A percentile compares a stretch with the other conserved stretches of the same genome.
These are phyloP conservation scores for Drosophila merina DNA, from an alignment of 2,888 invertebrate genomes.

Conservation along the genomic window DNA sequence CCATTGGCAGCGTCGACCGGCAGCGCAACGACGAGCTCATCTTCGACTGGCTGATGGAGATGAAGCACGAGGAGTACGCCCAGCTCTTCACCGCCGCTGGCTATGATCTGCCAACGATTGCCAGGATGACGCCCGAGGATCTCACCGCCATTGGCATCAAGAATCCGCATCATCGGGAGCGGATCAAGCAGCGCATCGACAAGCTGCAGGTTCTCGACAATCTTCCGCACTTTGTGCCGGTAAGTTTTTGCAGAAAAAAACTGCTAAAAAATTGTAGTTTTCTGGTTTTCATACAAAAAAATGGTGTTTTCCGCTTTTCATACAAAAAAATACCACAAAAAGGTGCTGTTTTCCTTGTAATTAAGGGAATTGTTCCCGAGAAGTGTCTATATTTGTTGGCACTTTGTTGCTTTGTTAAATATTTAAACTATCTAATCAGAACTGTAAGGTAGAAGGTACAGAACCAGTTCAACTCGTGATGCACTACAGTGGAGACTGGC, in stretches of 20 bases:
- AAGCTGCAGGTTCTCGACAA: constrained; percentile 97
- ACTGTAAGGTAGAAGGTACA: too few species aligned
- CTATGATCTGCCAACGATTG: constrained; percentile 98
- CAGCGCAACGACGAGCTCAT: constrained; percentile 95
- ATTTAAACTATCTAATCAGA: constrained; percentile 38
- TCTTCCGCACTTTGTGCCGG: constrained; percentile 96
- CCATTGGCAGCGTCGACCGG: constrained; percentile 91
- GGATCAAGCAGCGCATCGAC: constrained; percentile 97
- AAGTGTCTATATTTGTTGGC: constrained; percentile 13
- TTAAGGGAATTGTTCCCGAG: constrained; percentile 9
- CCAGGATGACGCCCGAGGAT: constrained; percentile 99
- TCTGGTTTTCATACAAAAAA: not conserved
- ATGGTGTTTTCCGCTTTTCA: not conserved
- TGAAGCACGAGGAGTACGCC: constrained; percentile 97
- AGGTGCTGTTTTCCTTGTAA: not conserved
- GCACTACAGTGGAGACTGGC: constrained; percentile 34
- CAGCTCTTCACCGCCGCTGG: constrained; percentile 96
- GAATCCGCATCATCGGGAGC: constrained; percentile 98
- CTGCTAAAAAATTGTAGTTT: too few species aligned
- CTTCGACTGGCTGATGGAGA: constrained; percentile 96
- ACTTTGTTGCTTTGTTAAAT: constrained; percentile 11
- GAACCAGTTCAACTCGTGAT: constrained; percentile 25
- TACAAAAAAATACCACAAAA: too few species aligned
- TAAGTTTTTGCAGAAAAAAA: constrained; percentile 83
- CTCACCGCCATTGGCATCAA: constrained; percentile 95